Base-by-base conservation (phyloP, 1,140 invertebrate genomes). In the Aphis craccivora region DNA sequence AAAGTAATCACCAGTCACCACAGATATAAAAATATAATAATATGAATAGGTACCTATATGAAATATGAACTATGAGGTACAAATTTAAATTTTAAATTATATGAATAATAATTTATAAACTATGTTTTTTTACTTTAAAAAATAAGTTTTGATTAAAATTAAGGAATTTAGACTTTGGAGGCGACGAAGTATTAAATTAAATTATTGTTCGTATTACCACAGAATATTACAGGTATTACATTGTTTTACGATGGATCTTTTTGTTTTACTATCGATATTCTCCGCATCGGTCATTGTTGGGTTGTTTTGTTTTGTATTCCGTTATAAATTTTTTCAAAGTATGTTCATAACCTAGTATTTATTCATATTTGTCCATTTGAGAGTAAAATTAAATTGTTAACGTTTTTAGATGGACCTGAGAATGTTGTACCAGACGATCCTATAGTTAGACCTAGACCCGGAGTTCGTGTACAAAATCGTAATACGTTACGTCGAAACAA, bases 281-380 rank as follows among this genome's bases (percentile, higher is more conserved):
- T 94, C 94, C n/a, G 94, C 93, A 14, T 81, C 93, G 14, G 87
- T 94, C 35, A 94, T 94, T 37, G 40, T 94, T 76, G 51, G 94
- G 25, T 89, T 94, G 14, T 93, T 94, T 76, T 25, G 84, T 51
- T 94, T 94, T 93, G 35, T 94, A 48, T 93, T 94, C 86, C 83
- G 86, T 23, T 93, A 88, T 35, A 88, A 93, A 48, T 93, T 60
- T 43, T 76, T 93, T 37, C 30, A 43, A 76, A 87, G 91, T 88
- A 2, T 84, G 84, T 89, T 55, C 4, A 90, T 43, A 25, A 18
- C 43, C 1, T 67, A 45, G 48, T 81, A 76, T 4, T n/a, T 2
- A 18, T n/a, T n/a, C 1, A n/a, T 76, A n/a, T 35, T 76, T n/a
- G 18, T 14, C 4, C 6, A 76, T n/a, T n/a, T n/a, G 60, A 14